Evolutionary conservation across 2,113 vertebrate species (phyloP), one percentile per base, ranked within the genome.

Genomic region (Glaucidium brasilianum): DNA sequence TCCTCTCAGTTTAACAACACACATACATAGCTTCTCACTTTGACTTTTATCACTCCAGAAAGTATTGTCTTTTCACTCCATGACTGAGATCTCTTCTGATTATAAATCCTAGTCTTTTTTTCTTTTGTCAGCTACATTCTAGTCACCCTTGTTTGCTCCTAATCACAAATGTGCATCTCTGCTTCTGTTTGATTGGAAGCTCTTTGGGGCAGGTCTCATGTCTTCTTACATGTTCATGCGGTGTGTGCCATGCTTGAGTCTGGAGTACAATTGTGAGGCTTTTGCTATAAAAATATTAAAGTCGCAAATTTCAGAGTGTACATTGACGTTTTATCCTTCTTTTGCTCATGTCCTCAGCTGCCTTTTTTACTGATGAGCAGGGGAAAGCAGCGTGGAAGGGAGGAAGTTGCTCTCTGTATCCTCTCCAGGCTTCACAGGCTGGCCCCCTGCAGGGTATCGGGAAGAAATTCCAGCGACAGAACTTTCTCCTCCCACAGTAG

Each of bases 401-500:
- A 92, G 95, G 91, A 96, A 88, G 77, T 73, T 84, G 75, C 63
- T 84, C 79, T 53, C 49, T 55, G 15, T 81, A 71, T 85, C 74
- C 80, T 92, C 77, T 86, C 78, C 60, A 84, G 81, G 73, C 75
- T 94, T 96, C 69, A 45, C 87, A 92, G 86, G 66, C 83, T 95
- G 95, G 64, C 89, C 94, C 95, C 83, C 89, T 95, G 89, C 71
- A 80, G 96, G 85, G 95, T 79, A 20, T 39, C 41, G 76, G 78
- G 85, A 85, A 95, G 92, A 95, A 88, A 90, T 97, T 96, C 93
- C 89, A 96, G 86, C 45, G 35, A 91, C 91, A 94, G 95, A 95
- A 91, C 89, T 97, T 96, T 96, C 92, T 95, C 95, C 95, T 97
- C 91, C 94, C 94, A 94, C 90, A 93, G 95, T 79, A 94, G 92